phyloP scores from a whole-genome alignment of 2,113 vertebrate genomes.

The Rhizomys pruinosus region DNA sequence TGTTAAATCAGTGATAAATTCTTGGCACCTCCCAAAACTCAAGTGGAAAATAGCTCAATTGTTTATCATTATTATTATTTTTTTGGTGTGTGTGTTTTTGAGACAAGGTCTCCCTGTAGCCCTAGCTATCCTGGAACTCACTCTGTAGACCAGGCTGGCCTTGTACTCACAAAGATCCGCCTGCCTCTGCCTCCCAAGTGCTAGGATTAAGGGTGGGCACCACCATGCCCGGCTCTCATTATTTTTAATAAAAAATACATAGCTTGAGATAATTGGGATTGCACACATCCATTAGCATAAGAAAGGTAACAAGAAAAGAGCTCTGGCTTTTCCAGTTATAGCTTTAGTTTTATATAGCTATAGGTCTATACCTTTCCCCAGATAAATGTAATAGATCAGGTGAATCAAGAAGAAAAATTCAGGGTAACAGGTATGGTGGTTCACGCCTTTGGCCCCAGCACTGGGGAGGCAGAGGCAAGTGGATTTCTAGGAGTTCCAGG shows the following conservation, averaged over 20 bases:
- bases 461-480: too few species aligned
- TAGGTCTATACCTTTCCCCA: not conserved
- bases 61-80: not conserved
- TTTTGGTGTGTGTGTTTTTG: too few species aligned
- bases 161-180: too few species aligned
- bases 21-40: conserved; percentile 2
- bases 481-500: too few species aligned
- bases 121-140: too few species aligned
- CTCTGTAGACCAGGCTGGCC: too few species aligned
- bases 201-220: too few species aligned
- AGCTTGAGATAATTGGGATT: not conserved
- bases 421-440: too few species aligned
- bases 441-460: too few species aligned
- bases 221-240: too few species aligned
- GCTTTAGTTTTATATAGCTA: not conserved
- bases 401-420: not conserved
- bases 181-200: too few species aligned
- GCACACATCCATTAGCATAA: not conserved
- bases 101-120: too few species aligned
- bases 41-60: not conserved
- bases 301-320: not conserved
- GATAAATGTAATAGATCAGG: not conserved
- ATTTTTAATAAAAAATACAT: conserved; percentile 22
- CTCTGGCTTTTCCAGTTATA: not conserved
- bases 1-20: not conserved